Evolutionary conservation across 2,113 vertebrate genomes (phyloP).

Genomic region (Lynx canadensis): DNA sequence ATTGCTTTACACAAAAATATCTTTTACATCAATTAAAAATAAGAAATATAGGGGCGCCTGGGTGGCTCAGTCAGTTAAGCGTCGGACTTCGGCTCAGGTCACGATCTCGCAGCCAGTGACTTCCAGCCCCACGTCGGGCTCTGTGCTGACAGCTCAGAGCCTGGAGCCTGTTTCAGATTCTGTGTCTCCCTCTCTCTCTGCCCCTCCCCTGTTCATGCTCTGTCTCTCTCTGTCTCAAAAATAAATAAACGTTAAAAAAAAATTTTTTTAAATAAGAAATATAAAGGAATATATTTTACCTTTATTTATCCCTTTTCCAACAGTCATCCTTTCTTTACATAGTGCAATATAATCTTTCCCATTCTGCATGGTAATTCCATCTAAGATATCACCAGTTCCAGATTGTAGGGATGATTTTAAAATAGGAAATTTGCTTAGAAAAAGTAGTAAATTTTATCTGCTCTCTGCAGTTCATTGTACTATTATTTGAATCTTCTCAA

Average conservation of each 20-base stretch:
- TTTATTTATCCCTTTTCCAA: background rate
- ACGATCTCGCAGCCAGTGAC: accelerated
- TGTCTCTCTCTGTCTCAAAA: no score
- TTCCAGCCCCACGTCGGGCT: no score
- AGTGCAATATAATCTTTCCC: background rate
- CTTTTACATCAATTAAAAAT: background rate
- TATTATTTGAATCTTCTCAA: background rate
- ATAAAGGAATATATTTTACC: background rate
- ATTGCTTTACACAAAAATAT: background rate
- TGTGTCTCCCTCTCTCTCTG: no score
- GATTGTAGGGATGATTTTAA: background rate
- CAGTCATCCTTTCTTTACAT: background rate
- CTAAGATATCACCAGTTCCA: background rate
- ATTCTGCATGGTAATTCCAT: background rate
- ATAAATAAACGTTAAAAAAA: no score
- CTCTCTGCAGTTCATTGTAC: background rate
- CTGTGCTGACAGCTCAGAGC: no score
- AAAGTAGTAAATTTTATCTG: background rate
- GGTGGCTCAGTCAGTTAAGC: no score
- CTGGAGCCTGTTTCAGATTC: no score
- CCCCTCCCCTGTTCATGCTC: no score
- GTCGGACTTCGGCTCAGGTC: no score
- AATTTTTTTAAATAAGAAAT: background rate
- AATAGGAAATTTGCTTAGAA: background rate
- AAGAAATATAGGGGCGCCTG: background rate